These are phyloP conservation scores for Mystacornis crossleyi DNA, from an alignment of 2,113 vertebrate species.

Conservation along the genomic window DNA sequence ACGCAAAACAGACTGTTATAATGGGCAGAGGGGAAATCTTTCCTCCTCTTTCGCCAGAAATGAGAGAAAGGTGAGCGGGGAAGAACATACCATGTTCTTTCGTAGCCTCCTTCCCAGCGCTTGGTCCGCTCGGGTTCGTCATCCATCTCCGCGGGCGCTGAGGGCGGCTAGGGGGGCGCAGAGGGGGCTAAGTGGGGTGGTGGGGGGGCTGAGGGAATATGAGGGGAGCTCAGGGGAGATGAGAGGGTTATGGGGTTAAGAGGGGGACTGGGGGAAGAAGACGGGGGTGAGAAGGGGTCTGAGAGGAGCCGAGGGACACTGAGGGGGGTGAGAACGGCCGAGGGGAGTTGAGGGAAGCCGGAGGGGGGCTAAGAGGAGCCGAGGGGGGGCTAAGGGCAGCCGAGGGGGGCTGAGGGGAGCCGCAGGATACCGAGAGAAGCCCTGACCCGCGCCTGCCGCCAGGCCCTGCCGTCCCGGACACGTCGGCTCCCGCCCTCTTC, in stretches of 20 bases:
- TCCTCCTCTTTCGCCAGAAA: neutral
- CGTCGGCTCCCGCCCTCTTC: accelerated
- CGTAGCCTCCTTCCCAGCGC: constrained; percentile 98
- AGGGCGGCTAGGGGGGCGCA: too few species aligned
- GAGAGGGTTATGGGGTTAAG: neutral
- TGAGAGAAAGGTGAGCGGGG: too few species aligned
- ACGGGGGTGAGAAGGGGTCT: accelerated
- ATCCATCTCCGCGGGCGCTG: constrained; percentile 78
- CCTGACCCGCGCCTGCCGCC: accelerated
- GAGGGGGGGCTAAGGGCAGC: too few species aligned
- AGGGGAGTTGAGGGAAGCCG: too few species aligned
- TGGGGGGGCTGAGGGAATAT: too few species aligned
- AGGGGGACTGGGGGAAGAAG: too few species aligned
- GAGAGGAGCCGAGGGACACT: too few species aligned
- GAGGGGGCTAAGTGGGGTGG: neutral
- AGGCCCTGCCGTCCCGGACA: accelerated
- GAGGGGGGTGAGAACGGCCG: neutral
- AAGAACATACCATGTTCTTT: constrained; percentile 88
- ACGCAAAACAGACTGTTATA: neutral
- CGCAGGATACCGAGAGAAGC: accelerated
- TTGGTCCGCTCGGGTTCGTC: constrained; percentile 94
- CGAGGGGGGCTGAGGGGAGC: accelerated
- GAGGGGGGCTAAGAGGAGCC: accelerated
- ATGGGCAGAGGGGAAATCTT: accelerated
- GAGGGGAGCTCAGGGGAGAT: too few species aligned